Percentiles rank a stretch among this genome's conserved stretches.
phyloP scores from a whole-genome alignment of 1,140 invertebrate species.

The Zaprionus camerounensis region DNA sequence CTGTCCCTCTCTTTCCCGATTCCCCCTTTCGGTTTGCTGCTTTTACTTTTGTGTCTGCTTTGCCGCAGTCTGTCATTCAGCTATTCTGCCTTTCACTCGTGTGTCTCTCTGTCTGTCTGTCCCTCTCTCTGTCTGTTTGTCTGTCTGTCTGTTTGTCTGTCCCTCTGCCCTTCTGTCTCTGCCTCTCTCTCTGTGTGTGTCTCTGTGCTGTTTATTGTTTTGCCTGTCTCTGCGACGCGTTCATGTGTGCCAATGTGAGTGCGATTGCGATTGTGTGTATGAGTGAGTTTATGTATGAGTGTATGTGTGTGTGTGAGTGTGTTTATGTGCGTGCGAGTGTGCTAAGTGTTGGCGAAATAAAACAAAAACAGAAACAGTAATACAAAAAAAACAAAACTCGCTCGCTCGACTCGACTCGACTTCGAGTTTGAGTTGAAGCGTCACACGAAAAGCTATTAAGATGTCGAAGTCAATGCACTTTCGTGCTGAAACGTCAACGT shows the following conservation, averaged over 20 bases:
- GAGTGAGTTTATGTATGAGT: slow-evolving; percentile 2
- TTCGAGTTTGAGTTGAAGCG: slow-evolving; percentile 9
- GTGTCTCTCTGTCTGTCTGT: slow-evolving; percentile 27
- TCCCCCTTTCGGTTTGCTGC: neutral
- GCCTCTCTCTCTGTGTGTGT: slow-evolving; percentile 8
- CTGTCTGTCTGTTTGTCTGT: neutral
- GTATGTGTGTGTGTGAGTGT: slow-evolving; percentile 21
- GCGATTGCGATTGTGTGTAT: neutral
- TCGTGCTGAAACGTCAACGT: neutral
- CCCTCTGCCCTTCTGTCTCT: slow-evolving; percentile 23
- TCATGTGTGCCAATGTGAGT: slow-evolving; percentile 49
- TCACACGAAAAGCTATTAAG: slow-evolving; percentile 65
- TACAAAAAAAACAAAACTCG: neutral
- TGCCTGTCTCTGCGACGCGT: slow-evolving; percentile 50
- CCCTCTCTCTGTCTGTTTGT: slow-evolving; percentile 1
- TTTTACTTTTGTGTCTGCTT: neutral
- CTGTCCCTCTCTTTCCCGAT: neutral
- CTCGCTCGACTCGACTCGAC: slow-evolving; percentile 7
- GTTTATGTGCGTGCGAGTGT: slow-evolving; percentile 1
- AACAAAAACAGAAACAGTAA: slow-evolving; percentile 18
- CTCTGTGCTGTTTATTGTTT: slow-evolving; percentile 47
- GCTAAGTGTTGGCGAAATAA: slow-evolving; percentile 29
- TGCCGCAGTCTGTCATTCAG: slow-evolving; percentile 1
- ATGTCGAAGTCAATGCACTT: slow-evolving; percentile 63
- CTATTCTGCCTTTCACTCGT: neutral